Evolutionary conservation across 92 coral and sea anemone genomes (phyloP), one percentile per base, ranked within the genome.

Genomic region (Palythoa grandiflora): DNA sequence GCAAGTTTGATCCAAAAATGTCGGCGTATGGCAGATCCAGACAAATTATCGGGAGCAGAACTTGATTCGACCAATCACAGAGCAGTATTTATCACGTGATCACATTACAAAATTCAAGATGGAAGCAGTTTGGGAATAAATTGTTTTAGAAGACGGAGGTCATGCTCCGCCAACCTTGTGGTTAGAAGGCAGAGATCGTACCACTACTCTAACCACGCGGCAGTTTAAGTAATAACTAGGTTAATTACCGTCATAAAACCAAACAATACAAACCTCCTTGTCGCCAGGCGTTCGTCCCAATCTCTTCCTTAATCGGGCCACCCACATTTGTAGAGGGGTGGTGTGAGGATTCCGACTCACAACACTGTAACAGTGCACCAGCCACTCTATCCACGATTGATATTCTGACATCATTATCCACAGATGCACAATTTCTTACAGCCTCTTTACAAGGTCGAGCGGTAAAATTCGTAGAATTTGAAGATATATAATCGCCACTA

Each of bases 401-500:
- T 4, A 93, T 94, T 87, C 89, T 87, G 21, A 95, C 79, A 65
- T 95, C 75, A 78, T 84, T 94, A 44, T 91, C 91, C 52, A 97
- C 87, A 11, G 91, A 76, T 37, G 98, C 90, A 71, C 99, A 97
- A 79, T 97, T 97, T 53, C 94, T 84, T 38, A 93, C 91, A 38
- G 77, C 79, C 79, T 95, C 94, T 85, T 72, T 89, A 5, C 89
- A 78, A n/a, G 94, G 88, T 37, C 98, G 93, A 40, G 98, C 75
- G 10, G 14, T 63, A 47, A 81, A 81, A 16, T 48, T 21, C 16
- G 44, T 44, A 47, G 39, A 65, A 68, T 16, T 44, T 15, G 86
- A 81, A 51, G 52, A 17, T 17, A 51, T 66, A 21, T 38, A 20
- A 50, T 15, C 65, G 11, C 9, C 73, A 66, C 20, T 81, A 14